Conservation (phyloP, 2,797 vertebrate species). For the Parauchenoglanis ngamensis region DNA sequence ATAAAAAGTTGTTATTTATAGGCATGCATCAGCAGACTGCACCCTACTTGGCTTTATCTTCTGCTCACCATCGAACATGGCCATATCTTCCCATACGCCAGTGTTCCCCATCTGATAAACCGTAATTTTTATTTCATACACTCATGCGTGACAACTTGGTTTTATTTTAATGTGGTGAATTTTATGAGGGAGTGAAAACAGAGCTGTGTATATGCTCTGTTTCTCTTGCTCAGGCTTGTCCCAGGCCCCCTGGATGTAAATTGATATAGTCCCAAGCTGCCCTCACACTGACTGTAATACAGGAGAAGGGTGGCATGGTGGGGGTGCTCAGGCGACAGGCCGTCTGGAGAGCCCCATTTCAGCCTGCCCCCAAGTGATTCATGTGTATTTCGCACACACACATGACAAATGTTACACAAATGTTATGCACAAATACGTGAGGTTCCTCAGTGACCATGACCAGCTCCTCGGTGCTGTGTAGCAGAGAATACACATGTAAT, state of each 20-base stretch:
- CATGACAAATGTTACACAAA: conserved; percentile 31
- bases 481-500: neutral
- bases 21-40: conserved; percentile 14
- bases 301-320: conserved; percentile 58
- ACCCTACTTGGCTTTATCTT: conserved; percentile 55
- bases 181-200: conserved; percentile 64
- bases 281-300: conserved; percentile 63
- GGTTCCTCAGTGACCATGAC: no score
- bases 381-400: conserved; percentile 47
- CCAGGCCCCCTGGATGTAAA: conserved; percentile 66
- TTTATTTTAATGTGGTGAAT: conserved; percentile 62
- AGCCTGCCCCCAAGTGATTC: conserved; percentile 36
- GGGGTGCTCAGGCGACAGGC: conserved; percentile 70
- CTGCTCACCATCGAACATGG: conserved; percentile 64
- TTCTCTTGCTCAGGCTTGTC: conserved; percentile 49
- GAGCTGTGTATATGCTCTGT: conserved; percentile 64
- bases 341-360: conserved; percentile 74
- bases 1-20: conserved; percentile 42
- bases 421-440: neutral
- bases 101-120: conserved; percentile 60
- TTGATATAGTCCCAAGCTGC: conserved; percentile 66
- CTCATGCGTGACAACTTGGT: conserved; percentile 36
- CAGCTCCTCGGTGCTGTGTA: neutral
- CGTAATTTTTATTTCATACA: conserved; percentile 59
- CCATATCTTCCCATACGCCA: conserved; percentile 61